Base-by-base conservation (phyloP, 30 jellyfish, hydroid and myxozoan species). In the Nemopilema nomurai region DNA sequence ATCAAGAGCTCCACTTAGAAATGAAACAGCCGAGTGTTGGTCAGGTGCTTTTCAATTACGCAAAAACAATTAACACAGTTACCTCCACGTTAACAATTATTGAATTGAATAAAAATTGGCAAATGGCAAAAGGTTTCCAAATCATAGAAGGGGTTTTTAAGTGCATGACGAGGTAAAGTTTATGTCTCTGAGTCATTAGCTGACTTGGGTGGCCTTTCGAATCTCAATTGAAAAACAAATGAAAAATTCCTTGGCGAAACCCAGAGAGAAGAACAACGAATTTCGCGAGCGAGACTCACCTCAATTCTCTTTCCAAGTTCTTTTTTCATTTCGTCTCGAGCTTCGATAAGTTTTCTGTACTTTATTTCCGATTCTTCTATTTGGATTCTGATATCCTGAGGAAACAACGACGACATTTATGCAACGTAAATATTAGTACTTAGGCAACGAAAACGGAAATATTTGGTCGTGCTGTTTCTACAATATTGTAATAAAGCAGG, bases 281-380 rank as follows among this genome's bases (percentile, higher is more conserved):
- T 13, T 41, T 13, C 13, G 6, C 13, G 57, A 41, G 13, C 9
- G 13, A 41, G 13, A 73, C 96, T 31, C 0, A 90, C 99, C 97
- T 95, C 96, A 28, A 95, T 90, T 32, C 82, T 95, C 26, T 81
- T 78, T 26, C 82, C 81, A 9, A 95, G 90, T 69, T 95, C 98
- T 67, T 70, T 81, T 83, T 90, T 95, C 89, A 87, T 76, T 76
- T 95, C 97, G 64, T 95, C 99, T 23, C 99, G 97, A 70, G 71
- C 97, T 77, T 90, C 99, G 24, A 90, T 82, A 66, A 95, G 77
- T 20, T 82, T 90, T 21, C 90, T 93, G 68, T 80, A 95, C 52
- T 87, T 85, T 81, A 65, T 90, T 83, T 87, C 90, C 18, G 97
- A 79, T n/a, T 95, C 99, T 81, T 95, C 92, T n/a, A 80, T 63